phyloP scores from a whole-genome alignment of 2,113 vertebrate species.

The Catharus bicknelli region DNA sequence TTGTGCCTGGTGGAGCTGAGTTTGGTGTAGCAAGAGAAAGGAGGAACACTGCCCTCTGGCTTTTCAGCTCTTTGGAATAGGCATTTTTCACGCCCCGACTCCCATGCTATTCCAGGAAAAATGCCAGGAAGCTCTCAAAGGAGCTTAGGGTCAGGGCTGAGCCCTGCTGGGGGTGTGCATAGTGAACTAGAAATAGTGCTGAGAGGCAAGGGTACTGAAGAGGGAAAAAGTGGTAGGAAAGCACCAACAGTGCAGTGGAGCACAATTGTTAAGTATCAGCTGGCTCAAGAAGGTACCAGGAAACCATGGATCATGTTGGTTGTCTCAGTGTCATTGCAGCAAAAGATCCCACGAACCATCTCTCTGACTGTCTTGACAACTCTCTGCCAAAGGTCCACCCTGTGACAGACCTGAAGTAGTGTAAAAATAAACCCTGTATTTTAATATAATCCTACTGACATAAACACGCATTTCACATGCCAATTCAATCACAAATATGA shows the following conservation, averaged over 20 bases:
- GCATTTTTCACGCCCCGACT: background rate
- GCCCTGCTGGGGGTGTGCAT: background rate
- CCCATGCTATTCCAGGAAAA: background rate
- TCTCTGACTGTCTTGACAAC: background rate
- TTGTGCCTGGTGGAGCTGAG: background rate
- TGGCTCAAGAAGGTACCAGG: background rate
- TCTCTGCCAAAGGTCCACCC: background rate
- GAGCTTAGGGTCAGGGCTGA: background rate
- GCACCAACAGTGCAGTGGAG: background rate
- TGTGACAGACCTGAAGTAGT: background rate
- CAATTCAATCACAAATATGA: background rate
- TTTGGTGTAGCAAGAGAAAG: background rate
- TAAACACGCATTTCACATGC: background rate
- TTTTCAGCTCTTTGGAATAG: constrained; percentile 10
- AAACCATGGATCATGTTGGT: background rate
- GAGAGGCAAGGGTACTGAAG: background rate
- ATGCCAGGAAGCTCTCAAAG: background rate
- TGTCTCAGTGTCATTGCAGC: background rate
- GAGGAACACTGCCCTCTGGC: constrained; percentile 37
- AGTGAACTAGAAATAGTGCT: background rate
- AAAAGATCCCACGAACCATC: background rate
- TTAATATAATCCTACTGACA: background rate
- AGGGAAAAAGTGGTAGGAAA: background rate
- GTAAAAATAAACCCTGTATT: background rate
- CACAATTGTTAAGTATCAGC: fast-evolving